Evolutionary conservation across 2,888 invertebrate species (phyloP).

Genomic region (Macrosoma leucophasiata): DNA sequence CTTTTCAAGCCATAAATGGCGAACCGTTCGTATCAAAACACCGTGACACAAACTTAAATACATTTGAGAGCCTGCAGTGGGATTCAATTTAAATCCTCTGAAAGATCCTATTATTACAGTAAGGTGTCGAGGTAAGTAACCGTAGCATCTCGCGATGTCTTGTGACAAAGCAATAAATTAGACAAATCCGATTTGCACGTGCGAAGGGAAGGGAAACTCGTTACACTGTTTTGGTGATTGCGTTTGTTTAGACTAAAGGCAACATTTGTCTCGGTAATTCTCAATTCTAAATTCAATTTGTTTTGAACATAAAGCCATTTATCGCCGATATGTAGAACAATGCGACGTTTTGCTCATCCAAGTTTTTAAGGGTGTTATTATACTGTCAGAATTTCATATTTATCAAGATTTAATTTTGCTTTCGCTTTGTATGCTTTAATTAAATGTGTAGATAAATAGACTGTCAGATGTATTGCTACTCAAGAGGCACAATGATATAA

Average conservation of each 20-base stretch:
- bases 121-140: slow-evolving; percentile 66
- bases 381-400: too few relatives aligned
- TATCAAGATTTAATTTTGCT: too few relatives aligned
- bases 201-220: slow-evolving; percentile 46
- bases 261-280: slow-evolving; percentile 34
- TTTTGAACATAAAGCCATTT: slow-evolving; percentile 17
- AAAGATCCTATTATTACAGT: slow-evolving; percentile 67
- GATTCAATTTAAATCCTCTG: slow-evolving; percentile 62
- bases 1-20: too few relatives aligned
- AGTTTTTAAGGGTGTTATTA: too few relatives aligned
- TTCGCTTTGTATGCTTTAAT: too few relatives aligned
- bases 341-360: too few relatives aligned
- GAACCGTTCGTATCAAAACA: too few relatives aligned
- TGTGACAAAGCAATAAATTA: slow-evolving; percentile 67
- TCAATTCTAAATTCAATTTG: slow-evolving; percentile 31
- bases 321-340: too few relatives aligned
- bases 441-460: too few relatives aligned
- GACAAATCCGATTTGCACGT: slow-evolving; percentile 73
- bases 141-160: slow-evolving; percentile 54
- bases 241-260: slow-evolving; percentile 52
- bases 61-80: slow-evolving; percentile 39
- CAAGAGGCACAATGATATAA: too few relatives aligned
- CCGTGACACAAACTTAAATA: too few relatives aligned
- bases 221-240: slow-evolving; percentile 46
- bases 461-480: too few relatives aligned